Conservation (phyloP, 2,888 invertebrate species). For the Gryllus longicercus region DNA sequence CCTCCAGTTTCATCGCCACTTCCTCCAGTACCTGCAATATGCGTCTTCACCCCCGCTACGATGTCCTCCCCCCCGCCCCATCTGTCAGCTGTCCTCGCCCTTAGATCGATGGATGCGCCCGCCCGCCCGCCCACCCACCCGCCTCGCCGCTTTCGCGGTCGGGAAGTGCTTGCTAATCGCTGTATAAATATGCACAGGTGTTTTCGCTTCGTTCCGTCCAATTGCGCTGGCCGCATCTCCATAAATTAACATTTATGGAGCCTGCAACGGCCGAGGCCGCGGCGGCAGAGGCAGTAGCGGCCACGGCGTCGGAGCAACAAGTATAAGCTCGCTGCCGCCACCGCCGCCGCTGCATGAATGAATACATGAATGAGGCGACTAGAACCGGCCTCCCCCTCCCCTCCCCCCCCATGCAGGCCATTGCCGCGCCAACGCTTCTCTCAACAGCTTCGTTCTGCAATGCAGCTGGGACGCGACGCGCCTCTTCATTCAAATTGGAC, state of each 20-base stretch:
- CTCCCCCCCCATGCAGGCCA: no score
- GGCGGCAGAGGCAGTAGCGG: background rate
- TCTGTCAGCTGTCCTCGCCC: no score
- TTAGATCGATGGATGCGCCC: background rate
- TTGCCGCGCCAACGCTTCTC: no score
- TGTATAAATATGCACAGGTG: conserved; percentile 4
- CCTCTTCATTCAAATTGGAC: no score
- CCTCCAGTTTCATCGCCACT: no score
- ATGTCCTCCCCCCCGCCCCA: no score
- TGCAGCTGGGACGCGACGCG: no score
- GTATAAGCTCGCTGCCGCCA: background rate
- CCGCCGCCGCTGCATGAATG: background rate
- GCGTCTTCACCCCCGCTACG: background rate
- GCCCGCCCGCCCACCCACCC: no score
- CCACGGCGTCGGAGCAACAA: background rate
- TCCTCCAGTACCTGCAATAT: background rate
- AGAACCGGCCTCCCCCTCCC: background rate
- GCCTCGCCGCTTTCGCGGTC: background rate
- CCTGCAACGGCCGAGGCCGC: background rate
- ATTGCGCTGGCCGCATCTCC: conserved; percentile 5
- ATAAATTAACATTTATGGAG: conserved; percentile 7
- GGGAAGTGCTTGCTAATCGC: conserved; percentile 4
- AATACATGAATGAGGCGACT: background rate
- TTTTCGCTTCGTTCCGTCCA: conserved; percentile 17
- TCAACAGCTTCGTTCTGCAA: no score